Evolutionary conservation across 2,888 invertebrate species (phyloP), one percentile per base, ranked within the genome.

Genomic region (Polietes domitor): DNA sequence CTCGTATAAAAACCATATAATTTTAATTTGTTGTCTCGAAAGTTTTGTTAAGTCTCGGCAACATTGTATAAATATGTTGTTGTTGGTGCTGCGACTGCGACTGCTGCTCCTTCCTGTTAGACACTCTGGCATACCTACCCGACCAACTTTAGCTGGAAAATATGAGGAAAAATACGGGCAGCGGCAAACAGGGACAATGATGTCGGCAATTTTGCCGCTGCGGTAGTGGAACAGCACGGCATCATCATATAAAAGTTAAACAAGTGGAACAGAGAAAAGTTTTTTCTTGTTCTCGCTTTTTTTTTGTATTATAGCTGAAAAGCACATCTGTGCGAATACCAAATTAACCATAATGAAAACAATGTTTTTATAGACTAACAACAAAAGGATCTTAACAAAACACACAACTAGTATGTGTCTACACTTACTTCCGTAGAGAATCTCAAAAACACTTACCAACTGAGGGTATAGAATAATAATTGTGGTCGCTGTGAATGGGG

Each of bases 271-370:
- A 37, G 19, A 84, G n/a, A 77, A 84, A 80, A 73, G 71, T 61
- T 80, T 73, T 53, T 32, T 32, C 68, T 41, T 21, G 37, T 71
- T 50, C 71, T 77, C 50, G 58, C n/a, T 73, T 53, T 21, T 21
- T 53, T 80, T 12, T 53, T 6, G 17, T 50, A n/a, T 5, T 78
- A 74, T 77, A 80, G 80, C 80, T 77, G 77, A 83, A 83, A 83
- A 83, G 83, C 83, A 80, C 83, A 84, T 80, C 83, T 84, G 83
- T 84, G 75, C 75, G 82, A 82, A 85, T 80, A 82, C 80, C 85
- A 85, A 85, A 85, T 85, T 82, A 85, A 85, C 82, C 85, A 82
- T 85, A 85, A 85, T 85, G 85, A 85, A 82, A 77, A 82, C 77
- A 82, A 73, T 82, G 79, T 85, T 82, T 85, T 82, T 81, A 81